Evolutionary conservation across 2,113 vertebrate species (phyloP).

Genomic region (Trogon surrucura): DNA sequence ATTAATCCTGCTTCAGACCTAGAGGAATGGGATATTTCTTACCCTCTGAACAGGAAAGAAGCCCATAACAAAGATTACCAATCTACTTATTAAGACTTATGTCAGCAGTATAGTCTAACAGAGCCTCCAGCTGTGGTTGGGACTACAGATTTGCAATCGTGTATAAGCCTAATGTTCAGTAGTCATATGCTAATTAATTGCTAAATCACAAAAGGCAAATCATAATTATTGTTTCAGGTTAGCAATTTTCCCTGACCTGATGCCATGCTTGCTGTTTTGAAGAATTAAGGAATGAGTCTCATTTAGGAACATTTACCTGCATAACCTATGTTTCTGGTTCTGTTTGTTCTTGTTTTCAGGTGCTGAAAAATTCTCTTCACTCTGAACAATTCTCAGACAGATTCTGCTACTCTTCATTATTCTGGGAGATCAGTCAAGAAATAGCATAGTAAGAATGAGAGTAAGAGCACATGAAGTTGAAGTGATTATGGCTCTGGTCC

Average conservation of each 20-base stretch:
- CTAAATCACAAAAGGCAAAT: conserved; percentile 61
- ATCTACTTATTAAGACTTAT: conserved; percentile 58
- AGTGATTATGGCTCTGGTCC: not conserved
- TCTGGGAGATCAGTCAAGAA: not conserved
- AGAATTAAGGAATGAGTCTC: conserved; percentile 19
- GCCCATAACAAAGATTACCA: conserved; percentile 57
- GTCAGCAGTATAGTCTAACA: conserved; percentile 9
- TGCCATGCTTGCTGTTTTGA: conserved; percentile 44
- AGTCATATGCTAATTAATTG: conserved; percentile 55
- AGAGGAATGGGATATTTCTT: conserved; percentile 68
- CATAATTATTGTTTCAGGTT: conserved; percentile 59
- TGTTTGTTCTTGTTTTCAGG: not conserved
- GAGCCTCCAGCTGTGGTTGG: conserved; percentile 44
- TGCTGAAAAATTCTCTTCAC: not conserved
- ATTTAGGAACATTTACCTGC: conserved; percentile 31
- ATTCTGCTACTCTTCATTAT: not conserved
- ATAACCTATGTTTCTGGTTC: not conserved
- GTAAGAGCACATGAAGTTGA: not conserved
- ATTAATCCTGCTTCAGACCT: conserved; percentile 78
- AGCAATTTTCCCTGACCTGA: conserved; percentile 40
- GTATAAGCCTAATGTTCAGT: conserved; percentile 21
- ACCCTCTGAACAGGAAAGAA: conserved; percentile 61
- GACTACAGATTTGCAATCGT: conserved; percentile 42
- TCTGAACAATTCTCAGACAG: not conserved
- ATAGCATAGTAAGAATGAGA: not conserved